These are phyloP conservation scores for Euura saliciscinereae DNA, from an alignment of 1,140 invertebrate genomes.

Conservation along the genomic window DNA sequence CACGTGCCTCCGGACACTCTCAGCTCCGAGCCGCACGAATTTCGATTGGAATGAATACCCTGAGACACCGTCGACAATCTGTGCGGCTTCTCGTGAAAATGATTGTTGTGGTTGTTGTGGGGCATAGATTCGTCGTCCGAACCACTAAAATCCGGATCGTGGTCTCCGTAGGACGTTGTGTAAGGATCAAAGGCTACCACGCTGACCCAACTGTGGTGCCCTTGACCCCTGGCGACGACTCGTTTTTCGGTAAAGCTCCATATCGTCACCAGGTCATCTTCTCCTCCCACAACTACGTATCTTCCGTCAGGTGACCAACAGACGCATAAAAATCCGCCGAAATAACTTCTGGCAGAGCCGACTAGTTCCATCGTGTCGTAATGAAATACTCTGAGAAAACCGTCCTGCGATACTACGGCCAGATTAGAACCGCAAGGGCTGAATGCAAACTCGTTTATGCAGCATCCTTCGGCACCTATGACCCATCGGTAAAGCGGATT, in stretches of 20 bases:
- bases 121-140: conserved; percentile 66
- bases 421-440: conserved; percentile 92
- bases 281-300: conserved; percentile 95
- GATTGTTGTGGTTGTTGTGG: conserved; percentile 57
- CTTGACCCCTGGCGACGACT: conserved; percentile 95
- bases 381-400: conserved; percentile 94
- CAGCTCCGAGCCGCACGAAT: conserved; percentile 63
- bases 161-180: conserved; percentile 71
- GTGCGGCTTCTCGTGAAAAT: conserved; percentile 48
- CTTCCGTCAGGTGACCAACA: conserved; percentile 98
- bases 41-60: conserved; percentile 53
- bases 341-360: conserved; percentile 91
- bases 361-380: conserved; percentile 97
- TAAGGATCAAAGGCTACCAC: conserved; percentile 97
- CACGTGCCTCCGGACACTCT: conserved; percentile 66
- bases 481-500: conserved; percentile 93
- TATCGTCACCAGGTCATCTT: conserved; percentile 98
- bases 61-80: conserved; percentile 50
- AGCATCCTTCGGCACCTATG: conserved; percentile 82
- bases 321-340: conserved; percentile 94
- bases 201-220: conserved; percentile 94
- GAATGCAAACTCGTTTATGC: conserved; percentile 97
- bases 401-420: conserved; percentile 94
- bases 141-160: conserved; percentile 64
- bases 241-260: conserved; percentile 93